Evolutionary conservation across 1,140 invertebrate genomes (phyloP), one percentile per base, ranked within the genome.

Genomic region (Diabrotica undecimpunctata): DNA sequence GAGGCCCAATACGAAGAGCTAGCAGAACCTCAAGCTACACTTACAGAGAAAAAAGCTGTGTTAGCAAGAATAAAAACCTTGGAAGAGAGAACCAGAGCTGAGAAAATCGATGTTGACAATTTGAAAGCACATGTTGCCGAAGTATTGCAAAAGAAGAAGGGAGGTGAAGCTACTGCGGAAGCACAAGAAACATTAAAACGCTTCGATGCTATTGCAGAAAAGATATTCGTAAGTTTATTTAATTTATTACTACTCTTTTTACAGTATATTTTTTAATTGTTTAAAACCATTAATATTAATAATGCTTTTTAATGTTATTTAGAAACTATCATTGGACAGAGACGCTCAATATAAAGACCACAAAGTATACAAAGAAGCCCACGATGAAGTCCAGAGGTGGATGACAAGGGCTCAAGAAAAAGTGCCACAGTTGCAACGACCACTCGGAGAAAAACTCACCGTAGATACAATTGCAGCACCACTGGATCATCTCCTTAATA

Each of bases 51-150:
- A 76, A 84, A 91, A 63, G 85, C 86, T 9, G 93, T 95, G 76
- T 77, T 96, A 9, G 94, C 95, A 76, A 86, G 90, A 70, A 87
- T 95, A 9, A 95, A 94, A 78, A 86, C 85, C 65, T 82, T 95
- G 0, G 93, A 95, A 78, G 92, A 97, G 77, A 96, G 94, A 80
- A 87, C 94, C 5, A 83, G 91, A 6, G 92, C 93, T 77, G 95
- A 97, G 75, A 93, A 94, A 72, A 90, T 95, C 68, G 95, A 97
- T 76, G 93, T 97, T 5, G 94, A 97, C 69, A 88, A 87, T 62
- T 78, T 97, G 25, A 95, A 93, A 80, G 81, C 86, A 10, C 94
- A 95, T 78, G 90, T 93, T 5, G 83, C 86, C n/a, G 93, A 95
- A 81, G 91, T 97, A 87, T 82, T 95, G 39, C 87, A 89, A 37